Base-by-base conservation (phyloP, 2,113 vertebrate species). In the Scolopax mira region DNA sequence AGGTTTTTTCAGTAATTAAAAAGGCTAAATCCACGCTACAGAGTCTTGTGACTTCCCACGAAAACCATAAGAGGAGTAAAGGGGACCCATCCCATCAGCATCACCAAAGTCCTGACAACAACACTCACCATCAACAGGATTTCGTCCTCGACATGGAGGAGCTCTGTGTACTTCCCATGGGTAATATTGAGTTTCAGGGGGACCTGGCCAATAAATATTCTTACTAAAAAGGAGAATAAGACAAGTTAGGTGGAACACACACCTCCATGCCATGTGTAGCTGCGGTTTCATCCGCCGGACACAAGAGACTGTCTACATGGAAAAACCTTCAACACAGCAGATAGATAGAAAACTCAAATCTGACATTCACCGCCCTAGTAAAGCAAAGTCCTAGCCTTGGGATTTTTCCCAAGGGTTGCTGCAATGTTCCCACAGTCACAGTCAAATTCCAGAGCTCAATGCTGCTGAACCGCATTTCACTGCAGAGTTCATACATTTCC, bases 151-250 rank as follows among this genome's bases (percentile, higher is more conserved):
- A 99, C 19, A 4, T 99, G 98, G 60, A 85, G 96, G 42, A 98
- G 70, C 21, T 97, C 96, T 66, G 96, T 1, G 3, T 97, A 98
- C 61, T 97, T 98, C 65, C 97, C 97, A 18, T 95, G 18, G 10
- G 97, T 97, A n/a, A 93, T 87, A 88, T 98, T 98, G 21, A 95
- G 79, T 79, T 98, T 97, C 70, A 98, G 83, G 28, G 97, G 98
- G 91, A 99, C 98, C n/a, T 98, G 97, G 75, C 98, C 99, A 28
- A 99, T 97, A 79, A 99, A 99, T 30, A 98, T 98, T 97, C 99
- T 99, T 69, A 98, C 99, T 99, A 54, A 80, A 97, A 97, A 83
- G 39, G 17, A 96, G 85, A 97, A 44, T 35, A 90, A 64, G 85
- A 78, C 33, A 81, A 41, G 10, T 97, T 49, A 97, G 86, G 37